Evolutionary conservation across 2,113 vertebrate species (phyloP).

Genomic region (Dipodomys ordii): DNA sequence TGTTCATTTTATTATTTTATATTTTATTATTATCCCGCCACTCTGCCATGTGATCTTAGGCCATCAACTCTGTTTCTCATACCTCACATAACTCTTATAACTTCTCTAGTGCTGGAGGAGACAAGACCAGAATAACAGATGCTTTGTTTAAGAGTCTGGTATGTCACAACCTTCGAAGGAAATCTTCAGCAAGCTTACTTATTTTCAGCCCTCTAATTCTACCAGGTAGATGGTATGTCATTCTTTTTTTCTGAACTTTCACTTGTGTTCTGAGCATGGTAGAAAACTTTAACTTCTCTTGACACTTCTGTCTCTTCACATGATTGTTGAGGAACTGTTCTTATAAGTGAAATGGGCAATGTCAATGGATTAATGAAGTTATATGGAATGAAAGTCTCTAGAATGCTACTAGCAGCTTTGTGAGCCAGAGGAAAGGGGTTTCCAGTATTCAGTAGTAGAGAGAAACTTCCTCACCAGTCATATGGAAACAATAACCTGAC

Average conservation of each 20-base stretch:
- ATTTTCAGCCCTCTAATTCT: neutral
- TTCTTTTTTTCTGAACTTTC: neutral
- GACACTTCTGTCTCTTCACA: neutral
- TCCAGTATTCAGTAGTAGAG: neutral
- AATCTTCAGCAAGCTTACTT: neutral
- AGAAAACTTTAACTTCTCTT: slow-evolving; percentile 26
- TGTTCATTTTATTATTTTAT: neutral
- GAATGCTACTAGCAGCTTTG: neutral
- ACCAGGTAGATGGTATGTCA: neutral
- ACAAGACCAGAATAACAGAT: neutral
- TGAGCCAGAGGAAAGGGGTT: neutral
- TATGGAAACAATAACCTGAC: neutral
- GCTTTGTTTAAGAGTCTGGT: neutral
- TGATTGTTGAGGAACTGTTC: neutral
- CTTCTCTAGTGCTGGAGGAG: neutral
- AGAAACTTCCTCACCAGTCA: neutral
- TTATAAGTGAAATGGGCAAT: neutral
- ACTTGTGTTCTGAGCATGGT: neutral
- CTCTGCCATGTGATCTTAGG: neutral
- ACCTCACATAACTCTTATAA: neutral
- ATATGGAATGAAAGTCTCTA: neutral
- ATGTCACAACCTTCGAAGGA: neutral
- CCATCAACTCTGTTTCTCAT: neutral
- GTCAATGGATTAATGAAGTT: neutral
- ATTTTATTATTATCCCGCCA: neutral